phyloP scores from a whole-genome alignment of 1,140 invertebrate genomes.

The Magallana angulata region DNA sequence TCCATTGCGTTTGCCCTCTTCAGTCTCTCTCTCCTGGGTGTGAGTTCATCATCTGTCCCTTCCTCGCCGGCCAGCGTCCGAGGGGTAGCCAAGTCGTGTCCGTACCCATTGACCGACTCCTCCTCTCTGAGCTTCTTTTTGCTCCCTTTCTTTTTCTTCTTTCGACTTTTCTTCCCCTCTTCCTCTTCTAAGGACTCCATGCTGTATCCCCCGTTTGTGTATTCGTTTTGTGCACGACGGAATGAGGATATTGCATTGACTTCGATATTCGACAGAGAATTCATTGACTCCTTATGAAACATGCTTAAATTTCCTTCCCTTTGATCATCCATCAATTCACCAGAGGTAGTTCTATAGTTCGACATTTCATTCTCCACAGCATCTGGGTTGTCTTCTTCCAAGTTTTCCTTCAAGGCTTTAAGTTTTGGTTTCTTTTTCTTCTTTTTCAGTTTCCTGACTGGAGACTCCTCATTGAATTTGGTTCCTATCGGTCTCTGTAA shows the following conservation, averaged over 20 bases:
- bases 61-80: conserved; percentile 4
- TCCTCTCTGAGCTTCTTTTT: conserved; percentile 36
- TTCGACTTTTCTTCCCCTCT: conserved; percentile 35
- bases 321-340: neutral
- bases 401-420: conserved; percentile 51
- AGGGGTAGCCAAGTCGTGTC: conserved; percentile 45
- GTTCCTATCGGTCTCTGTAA: conserved; percentile 63
- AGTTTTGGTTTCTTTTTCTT: conserved; percentile 60
- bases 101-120: conserved; percentile 25
- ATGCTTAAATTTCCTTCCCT: neutral
- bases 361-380: neutral
- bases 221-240: neutral
- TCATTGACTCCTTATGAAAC: conserved; percentile 39
- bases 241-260: conserved; percentile 36
- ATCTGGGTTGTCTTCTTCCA: conserved; percentile 47
- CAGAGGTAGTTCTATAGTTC: neutral
- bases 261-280: conserved; percentile 59
- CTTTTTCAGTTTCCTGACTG: conserved; percentile 35
- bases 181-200: neutral
- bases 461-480: conserved; percentile 57
- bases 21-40: conserved; percentile 4
- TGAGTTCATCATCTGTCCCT: conserved; percentile 7
- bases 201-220: neutral
- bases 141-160: conserved; percentile 53
- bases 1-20: conserved; percentile 21